Conservation (phyloP, 2,888 invertebrate genomes). For the Barypeithes pellucidus region DNA sequence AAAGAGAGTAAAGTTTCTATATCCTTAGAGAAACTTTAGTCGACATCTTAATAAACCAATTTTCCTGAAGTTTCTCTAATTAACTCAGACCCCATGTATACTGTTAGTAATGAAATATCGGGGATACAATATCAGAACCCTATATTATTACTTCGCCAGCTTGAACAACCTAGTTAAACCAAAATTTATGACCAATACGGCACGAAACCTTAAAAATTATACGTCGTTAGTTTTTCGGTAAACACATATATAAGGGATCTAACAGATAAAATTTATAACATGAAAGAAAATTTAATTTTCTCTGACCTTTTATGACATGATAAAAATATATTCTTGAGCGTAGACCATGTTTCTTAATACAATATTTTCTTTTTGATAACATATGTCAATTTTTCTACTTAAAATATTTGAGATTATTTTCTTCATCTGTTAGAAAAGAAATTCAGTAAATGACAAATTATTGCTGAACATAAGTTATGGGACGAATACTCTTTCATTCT, state of each 20-base stretch:
- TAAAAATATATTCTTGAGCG: not conserved
- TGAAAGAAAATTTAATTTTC: slow-evolving; percentile 16
- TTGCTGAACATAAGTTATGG: no score
- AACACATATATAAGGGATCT: slow-evolving; percentile 4
- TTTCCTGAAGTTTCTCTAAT: not conserved
- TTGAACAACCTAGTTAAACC: not conserved
- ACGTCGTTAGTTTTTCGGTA: slow-evolving; percentile 13
- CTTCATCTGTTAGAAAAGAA: no score
- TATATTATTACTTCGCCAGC: slow-evolving; percentile 4
- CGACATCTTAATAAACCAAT: no score
- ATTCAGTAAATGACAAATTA: no score
- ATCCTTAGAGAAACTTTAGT: no score
- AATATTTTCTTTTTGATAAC: not conserved
- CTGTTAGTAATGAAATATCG: not conserved
- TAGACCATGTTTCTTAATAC: not conserved
- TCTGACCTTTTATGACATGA: not conserved
- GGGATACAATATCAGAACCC: not conserved
- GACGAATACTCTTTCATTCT: no score
- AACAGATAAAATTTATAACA: slow-evolving; percentile 9
- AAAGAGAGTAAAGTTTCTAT: no score
- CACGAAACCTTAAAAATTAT: slow-evolving; percentile 9
- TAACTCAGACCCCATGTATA: not conserved
- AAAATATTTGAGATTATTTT: no score
- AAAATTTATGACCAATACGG: slow-evolving; percentile 10
- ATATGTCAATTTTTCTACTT: no score